Evolutionary conservation across 2,797 vertebrate genomes (phyloP), one percentile per base, ranked within the genome.

Genomic region (Urocyon cinereoargenteus): DNA sequence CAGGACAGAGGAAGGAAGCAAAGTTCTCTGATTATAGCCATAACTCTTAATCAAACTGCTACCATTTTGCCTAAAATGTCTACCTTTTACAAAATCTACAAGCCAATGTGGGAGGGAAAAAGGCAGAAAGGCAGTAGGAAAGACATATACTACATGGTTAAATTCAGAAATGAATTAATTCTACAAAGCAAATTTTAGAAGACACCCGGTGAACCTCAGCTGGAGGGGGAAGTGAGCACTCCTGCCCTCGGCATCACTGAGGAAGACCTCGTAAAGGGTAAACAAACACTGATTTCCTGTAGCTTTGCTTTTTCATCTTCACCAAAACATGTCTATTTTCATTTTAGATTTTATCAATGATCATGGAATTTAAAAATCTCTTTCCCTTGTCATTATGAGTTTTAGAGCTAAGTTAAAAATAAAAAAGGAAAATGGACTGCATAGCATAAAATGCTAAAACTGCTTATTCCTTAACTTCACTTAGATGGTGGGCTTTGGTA

Each of bases 21-120:
- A n/a, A 87, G 13, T 16, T 70, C 31, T 88, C 82, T 86, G 36
- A 83, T 28, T 90, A 68, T 36, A 78, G n/a, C 90, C 8, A 15
- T 16, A 61, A 82, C 28, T 89, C 51, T 31, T 86, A 22, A 78
- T 85, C 81, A 68, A 64, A 73, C 16, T 40, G n/a, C 36, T 64
- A 64, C 75, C 87, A 85, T 62, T 96, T 90, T 92, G 49, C 34
- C 21, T 94, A 95, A 26, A 90, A 90, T 8, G 24, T 86, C 73
- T 90, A 55, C 78, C 55, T 90, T 95, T 90, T 66, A 64, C 91
- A 96, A 97, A 93, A 73, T 75, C 89, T 93, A 90, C 16, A 94
- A 93, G 90, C 18, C 81, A 94, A 68, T 79, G 45, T 49, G 21
- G 45, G 28, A 40, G 68, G n/a, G 14, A 36, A 92, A 40, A 36